A percentile compares a stretch with the other conserved stretches of the same genome.
These are phyloP conservation scores for Xiphophorus maculatus DNA, from an alignment of 2,113 vertebrate species.

Conservation along the genomic window DNA sequence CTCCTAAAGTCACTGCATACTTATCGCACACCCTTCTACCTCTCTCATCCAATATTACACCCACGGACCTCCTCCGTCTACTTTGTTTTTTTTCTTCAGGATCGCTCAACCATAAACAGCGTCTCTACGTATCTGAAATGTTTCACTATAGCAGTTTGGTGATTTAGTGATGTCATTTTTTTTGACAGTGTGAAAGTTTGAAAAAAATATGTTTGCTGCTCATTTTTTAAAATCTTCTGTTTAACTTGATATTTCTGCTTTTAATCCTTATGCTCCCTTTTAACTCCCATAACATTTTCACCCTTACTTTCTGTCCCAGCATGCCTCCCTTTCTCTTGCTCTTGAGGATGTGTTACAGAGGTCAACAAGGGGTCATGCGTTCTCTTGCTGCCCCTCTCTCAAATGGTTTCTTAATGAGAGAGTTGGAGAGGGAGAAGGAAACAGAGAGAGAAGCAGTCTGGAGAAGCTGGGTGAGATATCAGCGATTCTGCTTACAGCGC, in stretches of 20 bases:
- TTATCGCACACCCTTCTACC: constrained; percentile 67
- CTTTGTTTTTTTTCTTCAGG: background rate
- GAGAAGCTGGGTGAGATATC: constrained; percentile 56
- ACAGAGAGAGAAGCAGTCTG: constrained; percentile 42
- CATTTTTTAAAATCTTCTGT: background rate
- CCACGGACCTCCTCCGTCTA: constrained; percentile 43
- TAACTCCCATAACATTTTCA: constrained; percentile 30
- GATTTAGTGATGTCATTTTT: constrained; percentile 20
- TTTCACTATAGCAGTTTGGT: constrained; percentile 18
- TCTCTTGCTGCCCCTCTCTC: constrained; percentile 61
- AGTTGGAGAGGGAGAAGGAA: constrained; percentile 34
- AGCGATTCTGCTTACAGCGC: constrained; percentile 55
- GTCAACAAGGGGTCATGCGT: constrained; percentile 65
- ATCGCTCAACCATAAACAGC: constrained; percentile 25
- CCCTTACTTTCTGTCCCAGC: constrained; percentile 25
- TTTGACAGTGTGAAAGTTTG: background rate
- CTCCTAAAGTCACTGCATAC: constrained; percentile 68
- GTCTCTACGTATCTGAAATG: constrained; percentile 20
- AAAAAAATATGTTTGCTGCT: constrained; percentile 3
- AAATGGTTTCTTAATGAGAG: constrained; percentile 75
- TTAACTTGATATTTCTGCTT: background rate
- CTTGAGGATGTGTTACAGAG: constrained; percentile 57
- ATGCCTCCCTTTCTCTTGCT: constrained; percentile 27
- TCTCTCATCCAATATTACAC: constrained; percentile 55
- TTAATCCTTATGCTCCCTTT: background rate